Evolutionary conservation across 2,797 vertebrate genomes (phyloP), one percentile per base, ranked within the genome.

Genomic region (Ctenochaetus hawaiiensis): DNA sequence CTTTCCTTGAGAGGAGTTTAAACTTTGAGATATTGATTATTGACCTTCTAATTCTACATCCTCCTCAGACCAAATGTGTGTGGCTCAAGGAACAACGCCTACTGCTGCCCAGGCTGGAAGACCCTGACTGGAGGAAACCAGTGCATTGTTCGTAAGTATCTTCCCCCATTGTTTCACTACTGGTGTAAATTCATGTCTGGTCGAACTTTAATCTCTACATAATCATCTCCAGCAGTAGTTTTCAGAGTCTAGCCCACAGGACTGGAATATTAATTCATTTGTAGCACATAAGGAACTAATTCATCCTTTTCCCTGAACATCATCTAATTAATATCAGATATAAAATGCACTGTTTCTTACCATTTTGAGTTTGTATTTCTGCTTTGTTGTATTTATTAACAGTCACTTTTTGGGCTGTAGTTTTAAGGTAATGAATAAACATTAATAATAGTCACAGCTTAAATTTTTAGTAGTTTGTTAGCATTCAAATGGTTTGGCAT

Each of bases 21-120:
- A 71, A 62, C 7, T 68, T 18, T 69, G 58, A 75, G 2, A 80
- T n/a, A 26, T 37, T 5, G 17, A 63, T 59, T 64, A n/a, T 20
- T 81, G 18, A 78, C 49, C 17, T 20, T 22, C 16, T 88, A 23
- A 45, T 73, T 48, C 37, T 68, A 7, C 26, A 1, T 93, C 82
- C 68, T 86, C 84, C 84, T 62, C 89, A 99, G 98, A 83, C 98
- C 98, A 41, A 99, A 99, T 90, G 98, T 99, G 51, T 99, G 98
- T 77, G 98, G 98, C 87, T 96, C 97, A 59, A 97, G 96, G 90
- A 98, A 96, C 92, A 98, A 98, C 70, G 96, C 96, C 67, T 99
- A 97, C 93, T 99, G 98, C 93, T 99, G 98, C 87, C 98, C 97
- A 51, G 98, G 98, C 77, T 99, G 98, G 98, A 99, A 99, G 95